phyloP scores from a whole-genome alignment of 2,888 invertebrate species.

The Itoplectis maculator region DNA sequence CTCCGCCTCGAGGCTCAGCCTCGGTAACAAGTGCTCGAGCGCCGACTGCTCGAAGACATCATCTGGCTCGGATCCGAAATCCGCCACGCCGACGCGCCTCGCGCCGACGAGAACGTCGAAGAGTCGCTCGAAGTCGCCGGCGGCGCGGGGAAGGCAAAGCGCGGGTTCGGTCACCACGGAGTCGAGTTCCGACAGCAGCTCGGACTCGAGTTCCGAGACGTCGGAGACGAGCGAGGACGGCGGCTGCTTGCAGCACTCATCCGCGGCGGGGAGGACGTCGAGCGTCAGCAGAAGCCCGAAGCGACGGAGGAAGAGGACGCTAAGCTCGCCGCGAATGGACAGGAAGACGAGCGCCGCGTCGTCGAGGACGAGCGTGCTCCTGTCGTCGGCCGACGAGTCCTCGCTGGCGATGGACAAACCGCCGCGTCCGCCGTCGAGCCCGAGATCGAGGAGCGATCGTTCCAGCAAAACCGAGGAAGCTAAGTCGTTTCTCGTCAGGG shows the following conservation, averaged over 20 bases:
- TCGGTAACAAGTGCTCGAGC: conserved; percentile 49
- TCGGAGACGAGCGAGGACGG: conserved; percentile 81
- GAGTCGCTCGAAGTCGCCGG: conserved; percentile 73
- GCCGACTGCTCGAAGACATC: conserved; percentile 54
- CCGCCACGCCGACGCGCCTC: conserved; percentile 46
- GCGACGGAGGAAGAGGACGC: conserved; percentile 70
- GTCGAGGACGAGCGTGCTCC: conserved; percentile 86
- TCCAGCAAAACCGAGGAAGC: conserved; percentile 87
- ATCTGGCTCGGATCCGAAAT: conserved; percentile 35
- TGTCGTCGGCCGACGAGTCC: conserved; percentile 86
- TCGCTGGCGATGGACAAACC: conserved; percentile 86
- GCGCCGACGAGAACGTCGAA: conserved; percentile 66
- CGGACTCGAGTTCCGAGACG: conserved; percentile 77
- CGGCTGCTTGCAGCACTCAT: conserved; percentile 65
- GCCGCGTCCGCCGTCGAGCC: conserved; percentile 85
- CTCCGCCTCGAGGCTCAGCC: conserved; percentile 65
- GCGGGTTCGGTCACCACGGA: conserved; percentile 55
- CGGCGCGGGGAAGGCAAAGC: conserved; percentile 65
- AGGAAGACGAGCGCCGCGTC: conserved; percentile 80
- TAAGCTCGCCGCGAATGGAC: conserved; percentile 73
- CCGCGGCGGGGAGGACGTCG: conserved; percentile 64
- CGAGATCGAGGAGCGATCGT: conserved; percentile 82
- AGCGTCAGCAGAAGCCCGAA: conserved; percentile 46
- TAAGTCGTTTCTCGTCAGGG: conserved; percentile 90
- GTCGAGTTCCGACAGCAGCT: conserved; percentile 73